phyloP scores from a whole-genome alignment of 2,113 vertebrate genomes.

The Taurulus bubalis region DNA sequence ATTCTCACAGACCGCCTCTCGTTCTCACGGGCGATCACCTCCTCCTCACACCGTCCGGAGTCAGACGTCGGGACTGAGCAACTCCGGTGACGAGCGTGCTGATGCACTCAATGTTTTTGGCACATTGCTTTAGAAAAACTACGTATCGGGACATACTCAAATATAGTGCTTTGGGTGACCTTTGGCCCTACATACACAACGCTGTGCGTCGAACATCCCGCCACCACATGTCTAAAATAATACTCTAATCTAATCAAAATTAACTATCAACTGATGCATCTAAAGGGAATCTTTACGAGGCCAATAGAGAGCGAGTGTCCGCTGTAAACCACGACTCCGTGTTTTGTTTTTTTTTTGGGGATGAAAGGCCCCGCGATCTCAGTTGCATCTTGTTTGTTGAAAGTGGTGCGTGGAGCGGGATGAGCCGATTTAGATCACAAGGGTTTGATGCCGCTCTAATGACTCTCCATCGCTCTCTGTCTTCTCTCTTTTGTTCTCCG shows the following conservation, averaged over 20 bases:
- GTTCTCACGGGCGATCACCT: not conserved
- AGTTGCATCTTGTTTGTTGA: conserved; percentile 10
- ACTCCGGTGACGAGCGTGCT: too few relatives aligned
- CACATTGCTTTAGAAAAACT: too few relatives aligned
- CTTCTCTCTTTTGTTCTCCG: conserved; percentile 22
- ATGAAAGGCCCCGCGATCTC: not conserved
- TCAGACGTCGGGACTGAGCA: too few relatives aligned
- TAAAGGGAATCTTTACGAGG: not conserved
- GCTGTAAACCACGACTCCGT: not conserved
- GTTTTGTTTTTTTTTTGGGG: too few relatives aligned
- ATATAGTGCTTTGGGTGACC: not conserved
- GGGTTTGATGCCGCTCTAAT: conserved; percentile 28
- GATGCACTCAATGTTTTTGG: not conserved
- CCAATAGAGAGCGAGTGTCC: not conserved
- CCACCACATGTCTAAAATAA: too few relatives aligned
- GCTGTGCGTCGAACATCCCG: too few relatives aligned
- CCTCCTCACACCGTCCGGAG: not conserved
- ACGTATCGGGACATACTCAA: too few relatives aligned
- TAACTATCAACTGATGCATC: not conserved
- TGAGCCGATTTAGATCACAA: conserved; percentile 6
- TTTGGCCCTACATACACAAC: not conserved
- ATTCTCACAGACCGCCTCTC: not conserved
- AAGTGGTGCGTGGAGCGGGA: not conserved
- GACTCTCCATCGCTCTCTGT: conserved; percentile 18
- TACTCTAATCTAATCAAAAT: too few relatives aligned